Base-by-base conservation (phyloP, 2,113 vertebrate species). In the Dromaius novaehollandiae region DNA sequence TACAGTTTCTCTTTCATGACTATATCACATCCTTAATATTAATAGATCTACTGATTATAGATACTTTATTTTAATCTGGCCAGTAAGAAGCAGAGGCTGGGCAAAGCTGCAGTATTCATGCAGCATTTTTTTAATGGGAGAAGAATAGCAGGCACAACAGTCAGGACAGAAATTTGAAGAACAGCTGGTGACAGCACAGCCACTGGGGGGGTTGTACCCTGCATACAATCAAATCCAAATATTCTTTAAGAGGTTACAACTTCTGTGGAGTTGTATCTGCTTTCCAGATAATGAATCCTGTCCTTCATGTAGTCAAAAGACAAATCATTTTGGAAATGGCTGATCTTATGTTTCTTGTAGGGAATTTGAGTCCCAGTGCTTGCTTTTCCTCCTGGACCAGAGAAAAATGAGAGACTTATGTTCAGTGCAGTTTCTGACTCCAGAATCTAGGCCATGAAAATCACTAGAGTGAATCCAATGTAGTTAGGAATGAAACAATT, bases 361-460 rank as follows among this genome's bases (percentile, higher is more conserved):
- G 32, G 79, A 86, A 53, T 50, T 14, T 34, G n/a, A 30, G 8
- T 87, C n/a, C n/a, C 55, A 48, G 1, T 51, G 38, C 38, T 48
- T 79, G n/a, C 36, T 64, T 89, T 93, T 40, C 48, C 38, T 34
- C 38, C 79, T 44, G 61, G 51, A 60, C 13, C 34, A 75, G 40
- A 46, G 51, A 60, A 95, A 89, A 88, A 5, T 65, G n/a, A 88
- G 36, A 48, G 22, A 56, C 21, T 89, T 55, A 16, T 15, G 19
- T 82, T 82, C 82, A 80, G 1, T 48, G 48, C 34, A 1, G 1
- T 73, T 69, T 94, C 87, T 70, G 85, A 69, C 58, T 80, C 32
- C n/a, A 74, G 71, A 95, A 91, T 86, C 66, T 88, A 91, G 75
- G 82, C 58, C 85, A 82, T 18, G 48, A 91, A 90, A 83, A 94